Base-by-base conservation (phyloP, 2,113 vertebrate species). In the Psittacula cyanocephala region DNA sequence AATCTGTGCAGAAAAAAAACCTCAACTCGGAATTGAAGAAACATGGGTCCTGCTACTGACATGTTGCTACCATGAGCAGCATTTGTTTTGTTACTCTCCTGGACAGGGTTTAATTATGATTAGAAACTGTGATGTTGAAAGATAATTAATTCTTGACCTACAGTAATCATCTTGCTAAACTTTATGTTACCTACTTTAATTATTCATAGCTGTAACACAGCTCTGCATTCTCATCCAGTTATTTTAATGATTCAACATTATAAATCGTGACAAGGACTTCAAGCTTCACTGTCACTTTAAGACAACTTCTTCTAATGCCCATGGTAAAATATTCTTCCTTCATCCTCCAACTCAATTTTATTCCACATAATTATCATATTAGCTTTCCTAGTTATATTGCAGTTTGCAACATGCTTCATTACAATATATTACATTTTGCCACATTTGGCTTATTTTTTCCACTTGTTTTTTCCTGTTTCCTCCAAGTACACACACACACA, bases 141-240 rank as follows among this genome's bases (percentile, higher is more conserved):
- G 55, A 64, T 27, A 91, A 87, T 89, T 94, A 76, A 81, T 89
- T 95, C 43, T 88, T 93, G 78, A 96, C 70, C 62, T 76, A 79
- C 39, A 85, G 6, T 19, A 11, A 88, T 89, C 10, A 85, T 44
- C 60, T 71, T 81, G 55, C 19, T 35, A 78, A 68, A 87, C 35
- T 79, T 85, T 60, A 80, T 84, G 57, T 59, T 65, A 85, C 17
- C 23, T 16, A 88, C 23, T 82, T 88, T 62, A 85, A 80, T 79
- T 85, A 82, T 79, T 89, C 62, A 44, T 28, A 64, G 14, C 20
- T 72, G 17, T 72, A 94, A 64, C 29, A 71, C 31, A 85, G 43
- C 33, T 75, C 14, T 33, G 53, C 57, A 76, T 89, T 85, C 24
- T 87, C 39, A 65, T 87, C 23, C 46, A 65, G 31, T 67, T 59